Conservation (phyloP, 2,113 vertebrate species). For the Lophura nycthemera region DNA sequence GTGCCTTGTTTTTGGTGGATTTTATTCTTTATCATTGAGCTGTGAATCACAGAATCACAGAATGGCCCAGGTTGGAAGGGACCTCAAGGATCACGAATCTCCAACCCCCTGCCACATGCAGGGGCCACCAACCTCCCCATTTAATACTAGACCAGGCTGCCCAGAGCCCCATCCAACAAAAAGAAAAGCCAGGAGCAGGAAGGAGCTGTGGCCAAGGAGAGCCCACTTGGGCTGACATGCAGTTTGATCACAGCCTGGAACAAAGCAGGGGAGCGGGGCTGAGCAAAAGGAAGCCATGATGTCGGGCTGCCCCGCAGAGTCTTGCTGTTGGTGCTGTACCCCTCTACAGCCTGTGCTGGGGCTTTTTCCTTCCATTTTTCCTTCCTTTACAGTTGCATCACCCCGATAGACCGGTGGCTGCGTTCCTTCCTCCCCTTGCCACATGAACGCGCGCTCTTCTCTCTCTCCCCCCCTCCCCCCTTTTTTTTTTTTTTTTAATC, state of each 20-base stretch:
- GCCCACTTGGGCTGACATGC: neutral
- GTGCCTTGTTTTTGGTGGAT: neutral
- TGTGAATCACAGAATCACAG: neutral
- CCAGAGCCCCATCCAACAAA: no score
- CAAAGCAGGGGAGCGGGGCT: rapidly evolving
- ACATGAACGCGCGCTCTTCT: neutral
- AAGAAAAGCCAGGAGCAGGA: neutral
- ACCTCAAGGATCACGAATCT: no score
- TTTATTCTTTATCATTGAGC: constrained; percentile 7
- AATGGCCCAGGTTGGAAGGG: no score
- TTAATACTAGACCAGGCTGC: no score
- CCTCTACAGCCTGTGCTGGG: neutral
- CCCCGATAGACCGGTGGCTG: neutral
- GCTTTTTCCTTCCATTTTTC: neutral
- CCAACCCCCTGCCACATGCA: no score
- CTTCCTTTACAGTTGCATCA: neutral
- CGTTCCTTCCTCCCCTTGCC: neutral
- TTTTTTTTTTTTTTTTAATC: constrained; percentile 16
- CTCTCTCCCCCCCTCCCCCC: neutral
- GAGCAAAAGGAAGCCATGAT: neutral
- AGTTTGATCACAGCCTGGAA: neutral
- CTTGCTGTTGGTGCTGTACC: neutral
- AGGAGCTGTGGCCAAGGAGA: neutral
- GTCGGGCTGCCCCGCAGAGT: neutral
- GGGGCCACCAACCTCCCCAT: no score